Evolutionary conservation across 2,888 invertebrate species (phyloP).

Genomic region (Watsonalla cultraria): DNA sequence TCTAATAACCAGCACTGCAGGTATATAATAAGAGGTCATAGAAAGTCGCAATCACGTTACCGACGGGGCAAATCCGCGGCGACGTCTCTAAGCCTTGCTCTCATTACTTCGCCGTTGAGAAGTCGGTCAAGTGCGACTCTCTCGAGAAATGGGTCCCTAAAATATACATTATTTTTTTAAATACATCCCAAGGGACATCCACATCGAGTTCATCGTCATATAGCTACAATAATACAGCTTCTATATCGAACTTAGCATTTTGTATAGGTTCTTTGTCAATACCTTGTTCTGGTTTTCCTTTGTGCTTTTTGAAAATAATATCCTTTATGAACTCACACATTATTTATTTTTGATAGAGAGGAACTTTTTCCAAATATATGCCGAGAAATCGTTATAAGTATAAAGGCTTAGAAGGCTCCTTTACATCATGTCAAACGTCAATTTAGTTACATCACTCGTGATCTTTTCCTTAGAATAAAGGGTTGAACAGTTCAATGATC

Average conservation of each 20-base stretch:
- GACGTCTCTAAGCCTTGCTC: neutral
- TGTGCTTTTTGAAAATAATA: no score
- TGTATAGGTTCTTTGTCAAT: no score
- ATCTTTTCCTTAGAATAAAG: neutral
- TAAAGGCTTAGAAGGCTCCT: neutral
- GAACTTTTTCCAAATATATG: neutral
- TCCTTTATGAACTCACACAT: no score
- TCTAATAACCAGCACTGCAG: no score
- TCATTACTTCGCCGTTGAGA: neutral
- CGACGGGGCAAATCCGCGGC: constrained; percentile 15
- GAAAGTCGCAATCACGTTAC: constrained; percentile 24
- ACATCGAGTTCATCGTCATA: neutral
- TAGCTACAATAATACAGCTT: no score
- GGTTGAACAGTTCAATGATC: neutral
- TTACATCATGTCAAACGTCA: neutral
- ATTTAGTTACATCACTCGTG: neutral
- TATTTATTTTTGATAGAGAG: no score
- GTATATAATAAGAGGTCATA: constrained; percentile 3
- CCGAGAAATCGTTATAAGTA: neutral
- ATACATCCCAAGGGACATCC: neutral
- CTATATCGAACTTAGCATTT: no score
- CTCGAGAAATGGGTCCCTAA: neutral
- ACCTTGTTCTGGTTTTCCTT: no score
- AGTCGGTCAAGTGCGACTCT: neutral
- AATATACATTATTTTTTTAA: neutral